These are phyloP conservation scores for Piscicola geometra DNA, from an alignment of 2,888 invertebrate species.

Conservation along the genomic window DNA sequence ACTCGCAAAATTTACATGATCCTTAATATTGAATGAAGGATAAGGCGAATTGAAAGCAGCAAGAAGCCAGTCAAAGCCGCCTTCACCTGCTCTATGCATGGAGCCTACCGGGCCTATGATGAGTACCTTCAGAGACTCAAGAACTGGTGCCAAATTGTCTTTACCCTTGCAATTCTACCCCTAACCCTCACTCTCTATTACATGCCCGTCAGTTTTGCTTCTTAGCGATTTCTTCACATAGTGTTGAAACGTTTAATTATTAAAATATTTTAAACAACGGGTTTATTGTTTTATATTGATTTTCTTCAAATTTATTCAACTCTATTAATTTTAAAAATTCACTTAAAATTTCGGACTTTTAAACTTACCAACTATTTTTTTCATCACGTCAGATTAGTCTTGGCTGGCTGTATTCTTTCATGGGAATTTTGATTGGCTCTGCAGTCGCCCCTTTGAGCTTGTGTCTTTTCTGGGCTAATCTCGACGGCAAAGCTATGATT, in stretches of 20 bases:
- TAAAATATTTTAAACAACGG: no score
- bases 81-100: constrained; percentile 51
- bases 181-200: constrained; percentile 51
- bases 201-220: constrained; percentile 46
- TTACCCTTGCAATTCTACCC: constrained; percentile 51
- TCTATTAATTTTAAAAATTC: neutral
- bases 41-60: constrained; percentile 33
- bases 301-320: no score
- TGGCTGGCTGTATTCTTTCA: constrained; percentile 55
- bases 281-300: no score
- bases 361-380: no score
- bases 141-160: constrained; percentile 54
- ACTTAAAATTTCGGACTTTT: no score
- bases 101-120: constrained; percentile 51
- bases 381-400: constrained; percentile 45
- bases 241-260: neutral
- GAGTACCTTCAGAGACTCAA: constrained; percentile 50
- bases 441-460: constrained; percentile 54
- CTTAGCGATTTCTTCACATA: no score
- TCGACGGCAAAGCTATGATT: constrained; percentile 52
- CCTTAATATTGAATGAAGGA: no score
- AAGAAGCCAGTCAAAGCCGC: constrained; percentile 48
- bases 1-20: no score
- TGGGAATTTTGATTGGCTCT: constrained; percentile 55
- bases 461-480: constrained; percentile 53